phyloP scores from a whole-genome alignment of 1,140 invertebrate genomes.

The Cyphomyrmex costatus region DNA sequence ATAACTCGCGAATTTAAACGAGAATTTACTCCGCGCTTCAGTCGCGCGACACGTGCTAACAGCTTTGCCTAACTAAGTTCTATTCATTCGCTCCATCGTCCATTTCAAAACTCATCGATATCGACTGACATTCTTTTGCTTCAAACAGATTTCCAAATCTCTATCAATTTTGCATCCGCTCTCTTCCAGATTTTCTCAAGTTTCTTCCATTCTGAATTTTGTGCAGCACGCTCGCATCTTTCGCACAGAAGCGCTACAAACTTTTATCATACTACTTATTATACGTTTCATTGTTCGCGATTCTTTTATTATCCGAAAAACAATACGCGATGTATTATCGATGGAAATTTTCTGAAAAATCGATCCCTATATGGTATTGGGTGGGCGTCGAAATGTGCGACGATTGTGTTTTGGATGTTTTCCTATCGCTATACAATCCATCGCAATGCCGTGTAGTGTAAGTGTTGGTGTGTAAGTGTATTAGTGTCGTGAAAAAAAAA shows the following conservation, averaged over 20 bases:
- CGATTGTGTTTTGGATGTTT: slow-evolving; percentile 76
- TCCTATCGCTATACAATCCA: slow-evolving; percentile 84
- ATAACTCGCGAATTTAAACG: slow-evolving; percentile 25
- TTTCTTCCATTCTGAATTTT: slow-evolving; percentile 18
- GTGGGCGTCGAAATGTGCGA: slow-evolving; percentile 78
- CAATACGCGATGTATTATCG: slow-evolving; percentile 5
- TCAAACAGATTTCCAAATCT: slow-evolving; percentile 15
- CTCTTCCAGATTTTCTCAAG: neutral
- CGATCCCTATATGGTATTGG: slow-evolving; percentile 40
- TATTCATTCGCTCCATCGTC: slow-evolving; percentile 34
- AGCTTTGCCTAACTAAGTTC: slow-evolving; percentile 41
- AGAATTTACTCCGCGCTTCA: slow-evolving; percentile 35
- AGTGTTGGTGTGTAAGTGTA: slow-evolving; percentile 73
- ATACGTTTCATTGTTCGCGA: neutral
- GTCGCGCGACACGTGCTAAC: slow-evolving; percentile 51
- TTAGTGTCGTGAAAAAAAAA: slow-evolving; percentile 82
- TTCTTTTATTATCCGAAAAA: slow-evolving; percentile 13
- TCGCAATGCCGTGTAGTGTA: slow-evolving; percentile 80
- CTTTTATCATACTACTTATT: neutral
- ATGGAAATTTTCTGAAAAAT: slow-evolving; percentile 17
- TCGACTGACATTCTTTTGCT: slow-evolving; percentile 11
- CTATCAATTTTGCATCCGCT: slow-evolving; percentile 11
- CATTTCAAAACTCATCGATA: slow-evolving; percentile 19
- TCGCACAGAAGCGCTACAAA: slow-evolving; percentile 24
- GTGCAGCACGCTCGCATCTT: slow-evolving; percentile 36